A percentile compares a stretch with the other conserved stretches of the same genome.
Conservation (phyloP, 1,140 invertebrate species). For the Aporrectodea caliginosa region DNA sequence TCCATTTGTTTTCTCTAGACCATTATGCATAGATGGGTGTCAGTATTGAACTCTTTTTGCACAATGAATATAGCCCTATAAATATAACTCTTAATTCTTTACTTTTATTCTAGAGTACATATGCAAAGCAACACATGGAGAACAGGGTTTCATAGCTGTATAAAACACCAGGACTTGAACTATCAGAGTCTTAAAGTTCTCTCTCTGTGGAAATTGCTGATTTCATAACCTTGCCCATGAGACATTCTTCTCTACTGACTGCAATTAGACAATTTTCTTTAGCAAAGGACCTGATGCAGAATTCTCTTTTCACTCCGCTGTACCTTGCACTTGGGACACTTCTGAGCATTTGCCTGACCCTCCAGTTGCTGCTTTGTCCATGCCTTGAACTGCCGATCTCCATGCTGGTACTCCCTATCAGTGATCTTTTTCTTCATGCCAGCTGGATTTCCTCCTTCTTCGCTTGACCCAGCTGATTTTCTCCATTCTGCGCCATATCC, state of each 20-base stretch:
- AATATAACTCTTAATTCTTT: no score
- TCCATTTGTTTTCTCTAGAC: no score
- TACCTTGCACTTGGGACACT: slow-evolving; percentile 58
- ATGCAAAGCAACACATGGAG: neutral
- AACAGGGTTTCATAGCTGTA: neutral
- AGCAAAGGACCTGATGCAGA: neutral
- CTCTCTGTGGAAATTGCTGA: neutral
- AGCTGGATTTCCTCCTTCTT: no score
- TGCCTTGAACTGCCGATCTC: slow-evolving; percentile 52
- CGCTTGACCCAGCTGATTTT: no score
- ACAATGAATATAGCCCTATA: no score
- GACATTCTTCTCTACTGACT: no score
- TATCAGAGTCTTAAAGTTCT: neutral
- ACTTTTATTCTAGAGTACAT: no score
- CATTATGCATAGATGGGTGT: no score
- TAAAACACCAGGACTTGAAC: neutral
- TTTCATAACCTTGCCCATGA: neutral
- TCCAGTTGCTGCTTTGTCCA: slow-evolving; percentile 54
- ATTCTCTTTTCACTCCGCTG: neutral
- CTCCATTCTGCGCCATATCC: no score
- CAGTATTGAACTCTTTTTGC: no score
- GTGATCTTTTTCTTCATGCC: no score
- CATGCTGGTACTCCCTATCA: slow-evolving; percentile 53
- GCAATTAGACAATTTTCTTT: no score
- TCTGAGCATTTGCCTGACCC: slow-evolving; percentile 56